Percentiles rank a stretch among this genome's conserved stretches.
phyloP scores from a whole-genome alignment of 2,888 invertebrate genomes.

The Nomada ruficornis region DNA sequence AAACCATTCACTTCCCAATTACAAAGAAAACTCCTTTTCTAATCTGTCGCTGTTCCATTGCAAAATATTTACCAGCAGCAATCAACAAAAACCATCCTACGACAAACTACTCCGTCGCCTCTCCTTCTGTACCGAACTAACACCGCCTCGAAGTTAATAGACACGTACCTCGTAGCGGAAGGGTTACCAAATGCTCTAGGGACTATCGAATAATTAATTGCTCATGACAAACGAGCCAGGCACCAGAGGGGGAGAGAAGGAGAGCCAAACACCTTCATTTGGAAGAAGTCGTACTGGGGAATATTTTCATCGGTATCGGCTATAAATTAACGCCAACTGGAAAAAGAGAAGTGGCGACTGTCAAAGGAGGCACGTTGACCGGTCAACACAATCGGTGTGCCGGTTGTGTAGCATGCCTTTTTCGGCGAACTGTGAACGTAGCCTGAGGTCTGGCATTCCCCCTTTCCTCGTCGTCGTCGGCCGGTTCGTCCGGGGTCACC shows the following conservation, averaged over 20 bases:
- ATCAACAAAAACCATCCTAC: no score
- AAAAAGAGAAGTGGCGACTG: slow-evolving; percentile 55
- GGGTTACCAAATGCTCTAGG: no score
- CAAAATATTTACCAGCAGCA: no score
- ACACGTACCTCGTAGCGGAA: no score
- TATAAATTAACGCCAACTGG: slow-evolving; percentile 58
- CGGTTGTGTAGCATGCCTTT: slow-evolving; percentile 71
- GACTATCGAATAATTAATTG: not conserved
- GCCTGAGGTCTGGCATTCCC: slow-evolving; percentile 68
- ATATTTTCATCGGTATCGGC: slow-evolving; percentile 50
- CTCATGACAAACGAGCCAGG: not conserved
- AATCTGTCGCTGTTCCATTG: no score
- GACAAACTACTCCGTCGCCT: no score
- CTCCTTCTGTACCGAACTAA: not conserved
- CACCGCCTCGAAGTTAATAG: no score
- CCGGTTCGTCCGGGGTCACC: slow-evolving; percentile 76
- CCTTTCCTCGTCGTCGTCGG: slow-evolving; percentile 67
- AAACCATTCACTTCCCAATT: no score
- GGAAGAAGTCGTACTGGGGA: slow-evolving; percentile 40
- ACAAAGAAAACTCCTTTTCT: no score
- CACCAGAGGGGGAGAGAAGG: not conserved
- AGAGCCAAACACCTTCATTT: not conserved
- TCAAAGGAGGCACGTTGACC: slow-evolving; percentile 66
- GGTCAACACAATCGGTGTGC: slow-evolving; percentile 66
- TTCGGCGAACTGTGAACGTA: slow-evolving; percentile 73